Evolutionary conservation across 2,888 invertebrate species (phyloP).

Genomic region (Cryptops parisi): DNA sequence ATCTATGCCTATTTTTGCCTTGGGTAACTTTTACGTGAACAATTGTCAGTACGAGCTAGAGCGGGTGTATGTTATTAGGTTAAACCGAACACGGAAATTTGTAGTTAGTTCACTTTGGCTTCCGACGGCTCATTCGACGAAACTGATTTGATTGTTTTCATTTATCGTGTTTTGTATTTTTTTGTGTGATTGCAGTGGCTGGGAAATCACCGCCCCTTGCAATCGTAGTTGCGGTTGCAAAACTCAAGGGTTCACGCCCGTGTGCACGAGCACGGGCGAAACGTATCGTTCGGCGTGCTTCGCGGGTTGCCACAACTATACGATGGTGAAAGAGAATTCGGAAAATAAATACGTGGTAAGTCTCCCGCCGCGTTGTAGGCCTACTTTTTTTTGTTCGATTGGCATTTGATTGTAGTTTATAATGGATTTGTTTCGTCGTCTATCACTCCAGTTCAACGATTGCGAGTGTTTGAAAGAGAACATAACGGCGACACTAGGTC

Average conservation of each 20-base stretch:
- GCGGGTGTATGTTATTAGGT: too few species aligned
- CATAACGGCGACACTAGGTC: slow-evolving; percentile 54
- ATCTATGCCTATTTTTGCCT: too few species aligned
- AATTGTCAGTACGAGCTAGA: too few species aligned
- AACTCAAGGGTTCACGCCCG: slow-evolving; percentile 60
- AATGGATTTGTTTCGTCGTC: too few species aligned
- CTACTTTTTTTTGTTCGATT: too few species aligned
- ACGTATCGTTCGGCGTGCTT: slow-evolving; percentile 82
- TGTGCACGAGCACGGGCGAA: slow-evolving; percentile 65
- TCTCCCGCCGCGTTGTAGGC: too few species aligned
- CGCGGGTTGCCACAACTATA: slow-evolving; percentile 50
- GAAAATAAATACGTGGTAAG: not conserved
- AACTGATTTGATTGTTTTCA: too few species aligned
- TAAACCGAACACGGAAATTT: too few species aligned
- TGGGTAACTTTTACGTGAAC: too few species aligned
- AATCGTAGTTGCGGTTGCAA: slow-evolving; percentile 56
- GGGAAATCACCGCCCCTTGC: slow-evolving; percentile 36
- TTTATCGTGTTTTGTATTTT: not conserved
- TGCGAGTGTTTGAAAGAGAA: slow-evolving; percentile 36
- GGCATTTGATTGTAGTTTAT: too few species aligned
- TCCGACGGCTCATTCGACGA: too few species aligned
- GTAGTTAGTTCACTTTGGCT: too few species aligned
- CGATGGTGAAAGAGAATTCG: not conserved
- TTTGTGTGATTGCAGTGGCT: slow-evolving; percentile 12
- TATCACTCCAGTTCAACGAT: slow-evolving; percentile 34